Conservation (phyloP, 2,113 vertebrate genomes). For the Myrmophylax atrothorax region DNA sequence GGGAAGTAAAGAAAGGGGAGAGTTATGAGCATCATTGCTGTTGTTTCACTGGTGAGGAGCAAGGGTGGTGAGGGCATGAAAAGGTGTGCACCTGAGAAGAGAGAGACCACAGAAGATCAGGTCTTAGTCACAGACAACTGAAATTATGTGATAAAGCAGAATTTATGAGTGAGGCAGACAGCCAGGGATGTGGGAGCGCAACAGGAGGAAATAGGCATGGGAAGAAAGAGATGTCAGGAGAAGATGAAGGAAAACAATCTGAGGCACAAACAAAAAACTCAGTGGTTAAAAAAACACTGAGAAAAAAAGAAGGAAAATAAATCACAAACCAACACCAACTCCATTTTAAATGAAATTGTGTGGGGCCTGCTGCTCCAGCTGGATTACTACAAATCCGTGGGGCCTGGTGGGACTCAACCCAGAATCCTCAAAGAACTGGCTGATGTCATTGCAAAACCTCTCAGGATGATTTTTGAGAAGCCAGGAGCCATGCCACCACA, state of each 20-base stretch:
- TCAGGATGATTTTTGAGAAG: background rate
- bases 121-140: background rate
- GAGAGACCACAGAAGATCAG: background rate
- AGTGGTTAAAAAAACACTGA: background rate
- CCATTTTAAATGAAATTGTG: background rate
- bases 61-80: background rate
- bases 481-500: background rate
- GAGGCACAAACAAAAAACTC: background rate
- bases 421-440: background rate
- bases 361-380: background rate
- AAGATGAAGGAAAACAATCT: background rate
- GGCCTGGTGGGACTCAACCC: background rate
- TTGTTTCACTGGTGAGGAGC: background rate
- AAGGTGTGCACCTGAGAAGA: background rate
- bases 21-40: accelerated
- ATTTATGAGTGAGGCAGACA: background rate
- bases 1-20: background rate
- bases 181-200: background rate
- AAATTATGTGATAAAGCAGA: background rate
- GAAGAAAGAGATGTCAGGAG: background rate
- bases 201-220: background rate
- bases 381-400: background rate
- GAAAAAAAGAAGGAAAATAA: background rate
- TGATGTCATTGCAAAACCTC: background rate
- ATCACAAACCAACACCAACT: background rate